phyloP scores from a whole-genome alignment of 2,888 invertebrate species.

The Diaperis boleti region DNA sequence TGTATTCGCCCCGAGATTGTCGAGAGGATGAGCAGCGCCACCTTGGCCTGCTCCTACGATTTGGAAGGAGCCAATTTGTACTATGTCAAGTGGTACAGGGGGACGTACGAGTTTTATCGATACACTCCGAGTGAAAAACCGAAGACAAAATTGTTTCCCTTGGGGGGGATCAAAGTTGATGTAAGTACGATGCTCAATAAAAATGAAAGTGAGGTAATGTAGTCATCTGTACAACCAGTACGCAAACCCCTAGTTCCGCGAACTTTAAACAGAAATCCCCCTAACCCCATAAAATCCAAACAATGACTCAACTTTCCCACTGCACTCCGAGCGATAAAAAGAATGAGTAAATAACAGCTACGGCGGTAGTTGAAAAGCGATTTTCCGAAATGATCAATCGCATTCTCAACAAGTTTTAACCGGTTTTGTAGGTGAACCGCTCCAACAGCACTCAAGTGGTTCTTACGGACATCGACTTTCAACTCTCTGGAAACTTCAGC shows the following conservation, averaged over 20 bases:
- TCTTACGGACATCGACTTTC: slow-evolving; percentile 77
- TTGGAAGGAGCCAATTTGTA: slow-evolving; percentile 82
- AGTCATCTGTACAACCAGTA: too few relatives aligned
- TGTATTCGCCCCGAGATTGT: slow-evolving; percentile 79
- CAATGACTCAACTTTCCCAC: too few relatives aligned
- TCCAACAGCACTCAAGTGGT: slow-evolving; percentile 83
- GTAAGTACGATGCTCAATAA: slow-evolving; percentile 76
- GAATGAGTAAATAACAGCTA: too few relatives aligned
- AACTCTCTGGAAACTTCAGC: slow-evolving; percentile 81
- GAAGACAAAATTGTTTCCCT: slow-evolving; percentile 78
- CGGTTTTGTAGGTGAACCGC: slow-evolving; percentile 72
- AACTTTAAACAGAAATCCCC: too few relatives aligned
- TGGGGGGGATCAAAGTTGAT: slow-evolving; percentile 82
- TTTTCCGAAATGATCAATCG: neutral
- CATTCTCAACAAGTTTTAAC: slow-evolving; percentile 2
- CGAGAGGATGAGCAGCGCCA: slow-evolving; percentile 76
- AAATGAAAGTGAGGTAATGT: neutral
- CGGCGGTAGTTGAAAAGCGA: neutral
- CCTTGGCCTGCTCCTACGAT: slow-evolving; percentile 81
- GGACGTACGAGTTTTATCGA: slow-evolving; percentile 85
- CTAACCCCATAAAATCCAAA: too few relatives aligned
- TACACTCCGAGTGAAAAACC: slow-evolving; percentile 83
- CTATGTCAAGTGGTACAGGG: slow-evolving; percentile 90
- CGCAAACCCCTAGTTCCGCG: too few relatives aligned
- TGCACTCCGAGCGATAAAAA: too few relatives aligned